These are phyloP conservation scores for Gambusia yucatana DNA, from an alignment of 2,797 vertebrate genomes.

Conservation along the genomic window DNA sequence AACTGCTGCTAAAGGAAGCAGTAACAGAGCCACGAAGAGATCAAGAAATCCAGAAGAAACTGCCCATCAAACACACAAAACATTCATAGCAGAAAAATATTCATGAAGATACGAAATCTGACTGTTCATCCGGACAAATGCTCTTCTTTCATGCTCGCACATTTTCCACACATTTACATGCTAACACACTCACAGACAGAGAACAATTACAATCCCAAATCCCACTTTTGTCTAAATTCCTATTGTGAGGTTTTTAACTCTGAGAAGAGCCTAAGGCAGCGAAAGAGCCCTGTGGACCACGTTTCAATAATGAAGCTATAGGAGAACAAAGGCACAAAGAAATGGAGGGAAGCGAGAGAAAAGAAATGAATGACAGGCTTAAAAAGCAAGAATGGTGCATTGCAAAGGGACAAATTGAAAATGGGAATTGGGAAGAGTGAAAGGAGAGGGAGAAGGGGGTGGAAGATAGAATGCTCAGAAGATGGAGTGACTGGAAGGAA, in stretches of 20 bases:
- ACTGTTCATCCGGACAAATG: slow-evolving; percentile 15
- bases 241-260: slow-evolving; percentile 59
- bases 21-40: slow-evolving; percentile 12
- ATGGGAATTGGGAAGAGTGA: slow-evolving; percentile 62
- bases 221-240: slow-evolving; percentile 63
- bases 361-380: slow-evolving; percentile 60
- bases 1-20: slow-evolving; percentile 17
- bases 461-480: slow-evolving; percentile 32
- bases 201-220: slow-evolving; percentile 61
- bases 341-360: slow-evolving; percentile 56
- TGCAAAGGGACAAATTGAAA: slow-evolving; percentile 67
- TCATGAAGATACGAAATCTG: neutral
- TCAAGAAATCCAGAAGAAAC: slow-evolving; percentile 7
- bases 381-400: slow-evolving; percentile 59
- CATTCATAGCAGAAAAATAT: slow-evolving; percentile 1
- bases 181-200: slow-evolving; percentile 5
- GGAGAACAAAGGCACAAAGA: slow-evolving; percentile 70
- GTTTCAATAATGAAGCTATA: slow-evolving; percentile 71
- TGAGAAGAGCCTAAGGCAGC: slow-evolving; percentile 26
- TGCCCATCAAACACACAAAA: slow-evolving; percentile 7
- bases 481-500: slow-evolving; percentile 28
- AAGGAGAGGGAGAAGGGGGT: slow-evolving; percentile 32
- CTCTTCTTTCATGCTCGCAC: slow-evolving; percentile 18
- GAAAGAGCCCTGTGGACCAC: slow-evolving; percentile 39
- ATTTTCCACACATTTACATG: slow-evolving; percentile 4